phyloP scores from a whole-genome alignment of 2,797 vertebrate genomes.

The Anguilla obscura region DNA sequence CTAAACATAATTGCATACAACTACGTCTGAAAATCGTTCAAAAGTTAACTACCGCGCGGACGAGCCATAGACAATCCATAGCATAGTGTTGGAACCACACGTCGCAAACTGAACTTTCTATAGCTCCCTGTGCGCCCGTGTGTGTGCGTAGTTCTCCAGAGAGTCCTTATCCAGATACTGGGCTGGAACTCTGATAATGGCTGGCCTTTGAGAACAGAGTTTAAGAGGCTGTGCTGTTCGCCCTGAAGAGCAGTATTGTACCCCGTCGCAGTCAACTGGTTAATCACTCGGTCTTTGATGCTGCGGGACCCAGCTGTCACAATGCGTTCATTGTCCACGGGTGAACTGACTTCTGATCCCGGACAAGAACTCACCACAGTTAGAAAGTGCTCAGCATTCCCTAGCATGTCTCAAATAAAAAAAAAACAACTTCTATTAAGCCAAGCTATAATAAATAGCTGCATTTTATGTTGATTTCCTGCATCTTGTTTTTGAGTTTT shows the following conservation, averaged over 20 bases:
- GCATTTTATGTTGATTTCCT: conserved; percentile 23
- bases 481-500: conserved; percentile 22
- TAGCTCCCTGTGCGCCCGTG: background rate
- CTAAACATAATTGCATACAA: background rate
- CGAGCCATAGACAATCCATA: background rate
- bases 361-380: conserved; percentile 69
- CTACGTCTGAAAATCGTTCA: background rate
- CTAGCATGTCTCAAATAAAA: conserved; percentile 36
- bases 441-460: conserved; percentile 21
- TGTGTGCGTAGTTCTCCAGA: background rate
- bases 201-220: conserved; percentile 31
- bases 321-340: conserved; percentile 72
- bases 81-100: background rate
- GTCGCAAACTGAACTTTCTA: background rate
- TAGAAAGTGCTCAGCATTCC: conserved; percentile 60
- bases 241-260: conserved; percentile 77
- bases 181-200: conserved; percentile 21
- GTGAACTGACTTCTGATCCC: conserved; percentile 74
- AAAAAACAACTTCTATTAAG: conserved; percentile 14
- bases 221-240: conserved; percentile 70
- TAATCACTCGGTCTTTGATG: conserved; percentile 78
- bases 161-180: conserved; percentile 13
- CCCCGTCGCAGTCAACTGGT: conserved; percentile 73
- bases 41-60: background rate
- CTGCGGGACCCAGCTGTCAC: conserved; percentile 67